These are phyloP conservation scores for Agriotes lineatus DNA, from an alignment of 2,888 invertebrate genomes.

Conservation along the genomic window DNA sequence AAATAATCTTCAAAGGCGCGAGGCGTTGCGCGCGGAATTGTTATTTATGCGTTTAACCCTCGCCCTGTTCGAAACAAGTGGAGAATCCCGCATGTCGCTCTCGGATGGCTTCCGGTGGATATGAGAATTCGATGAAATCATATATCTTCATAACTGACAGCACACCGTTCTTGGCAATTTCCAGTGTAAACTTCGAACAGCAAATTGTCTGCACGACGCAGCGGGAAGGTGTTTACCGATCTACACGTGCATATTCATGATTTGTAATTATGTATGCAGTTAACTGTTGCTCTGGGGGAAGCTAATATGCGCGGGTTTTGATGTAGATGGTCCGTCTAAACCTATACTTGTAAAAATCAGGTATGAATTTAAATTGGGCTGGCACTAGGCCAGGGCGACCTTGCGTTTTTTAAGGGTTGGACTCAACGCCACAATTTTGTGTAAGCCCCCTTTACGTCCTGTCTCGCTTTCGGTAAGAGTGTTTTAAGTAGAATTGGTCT, in stretches of 20 bases:
- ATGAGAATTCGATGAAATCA: conserved; percentile 25
- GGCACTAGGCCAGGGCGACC: no score
- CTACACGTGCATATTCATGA: conserved; percentile 14
- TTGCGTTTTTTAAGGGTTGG: no score
- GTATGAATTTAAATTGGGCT: no score
- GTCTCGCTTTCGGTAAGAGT: conserved; percentile 6
- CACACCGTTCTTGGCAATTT: conserved; percentile 24
- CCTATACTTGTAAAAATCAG: no score
- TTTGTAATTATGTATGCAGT: conserved; percentile 1
- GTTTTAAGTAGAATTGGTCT: conserved; percentile 15
- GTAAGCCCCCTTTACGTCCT: not conserved
- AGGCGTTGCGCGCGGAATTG: conserved; percentile 20
- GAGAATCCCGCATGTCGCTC: not conserved
- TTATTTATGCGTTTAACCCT: conserved; percentile 29
- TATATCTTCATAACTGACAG: conserved; percentile 34
- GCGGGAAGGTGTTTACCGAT: not conserved
- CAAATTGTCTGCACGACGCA: conserved; percentile 5
- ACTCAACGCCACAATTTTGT: no score
- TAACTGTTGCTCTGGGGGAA: not conserved
- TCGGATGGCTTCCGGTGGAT: conserved; percentile 15
- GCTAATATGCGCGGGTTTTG: not conserved
- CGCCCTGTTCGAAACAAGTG: conserved; percentile 25
- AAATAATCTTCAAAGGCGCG: conserved; percentile 24
- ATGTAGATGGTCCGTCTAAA: no score
- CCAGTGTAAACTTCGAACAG: conserved; percentile 3